A percentile compares a stretch with the other conserved stretches of the same genome.
Conservation (phyloP, 2,888 invertebrate species). For the Xanthia icteritia region DNA sequence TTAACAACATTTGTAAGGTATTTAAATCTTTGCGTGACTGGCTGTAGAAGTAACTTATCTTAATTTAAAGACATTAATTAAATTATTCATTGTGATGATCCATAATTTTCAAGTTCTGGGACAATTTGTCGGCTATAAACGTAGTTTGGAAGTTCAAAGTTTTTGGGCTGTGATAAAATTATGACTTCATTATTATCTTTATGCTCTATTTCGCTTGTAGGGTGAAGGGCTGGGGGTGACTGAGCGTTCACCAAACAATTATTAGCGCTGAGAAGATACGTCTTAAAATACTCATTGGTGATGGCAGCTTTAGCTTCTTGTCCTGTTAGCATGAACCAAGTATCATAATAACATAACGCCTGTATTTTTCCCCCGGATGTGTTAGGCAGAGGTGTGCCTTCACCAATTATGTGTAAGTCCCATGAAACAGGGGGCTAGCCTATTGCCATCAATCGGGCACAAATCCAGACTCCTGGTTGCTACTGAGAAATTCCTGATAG, state of each 20-base stretch:
- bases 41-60: conserved; percentile 54
- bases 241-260: conserved; percentile 5
- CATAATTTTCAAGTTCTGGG: conserved; percentile 55
- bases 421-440: background rate
- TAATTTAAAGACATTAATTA: conserved; percentile 60
- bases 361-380: no score
- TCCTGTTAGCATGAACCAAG: background rate
- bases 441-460: background rate
- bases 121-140: conserved; percentile 59
- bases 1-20: conserved; percentile 43
- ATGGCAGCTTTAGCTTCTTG: background rate
- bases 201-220: conserved; percentile 38
- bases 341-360: background rate
- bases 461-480: background rate
- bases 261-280: background rate
- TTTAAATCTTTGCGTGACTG: conserved; percentile 45
- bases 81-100: conserved; percentile 62
- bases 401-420: background rate
- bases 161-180: conserved; percentile 53
- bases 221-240: background rate
- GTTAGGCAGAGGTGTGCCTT: no score
- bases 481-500: background rate
- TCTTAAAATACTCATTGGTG: background rate
- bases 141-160: conserved; percentile 49
- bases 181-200: conserved; percentile 56